Conservation (phyloP, 2,797 vertebrate genomes). For the Nasua narica region DNA sequence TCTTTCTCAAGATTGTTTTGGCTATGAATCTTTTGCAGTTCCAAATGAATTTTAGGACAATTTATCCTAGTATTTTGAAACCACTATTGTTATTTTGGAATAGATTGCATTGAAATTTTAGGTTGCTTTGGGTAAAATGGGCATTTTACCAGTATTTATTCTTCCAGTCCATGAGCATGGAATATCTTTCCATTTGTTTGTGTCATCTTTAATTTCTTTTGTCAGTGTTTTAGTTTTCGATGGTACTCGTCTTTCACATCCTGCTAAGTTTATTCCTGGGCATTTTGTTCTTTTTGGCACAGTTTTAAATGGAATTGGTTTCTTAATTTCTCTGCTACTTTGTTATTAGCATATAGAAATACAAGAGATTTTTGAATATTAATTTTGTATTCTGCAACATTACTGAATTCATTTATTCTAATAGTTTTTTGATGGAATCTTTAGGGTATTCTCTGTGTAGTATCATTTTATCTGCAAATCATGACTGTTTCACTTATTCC, state of each 20-base stretch:
- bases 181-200: not conserved
- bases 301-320: not conserved
- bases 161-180: not conserved
- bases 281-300: not conserved
- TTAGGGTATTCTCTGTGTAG: not conserved
- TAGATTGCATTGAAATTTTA: not conserved
- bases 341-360: not conserved
- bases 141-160: not conserved
- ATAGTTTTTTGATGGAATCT: not conserved
- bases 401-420: not conserved
- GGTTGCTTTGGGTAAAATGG: not conserved
- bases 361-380: not conserved
- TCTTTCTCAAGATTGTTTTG: not conserved
- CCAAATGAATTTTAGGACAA: not conserved
- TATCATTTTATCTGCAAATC: not conserved
- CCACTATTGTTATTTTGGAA: not conserved
- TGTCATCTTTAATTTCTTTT: not conserved
- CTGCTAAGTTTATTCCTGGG: not conserved
- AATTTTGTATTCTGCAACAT: not conserved
- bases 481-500: not conserved
- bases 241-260: not conserved
- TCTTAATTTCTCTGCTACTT: not conserved
- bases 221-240: not conserved
- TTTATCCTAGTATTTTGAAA: not conserved
- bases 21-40: not conserved